These are phyloP conservation scores for Rhodophaea formosa DNA, from an alignment of 2,888 invertebrate species.

Conservation along the genomic window DNA sequence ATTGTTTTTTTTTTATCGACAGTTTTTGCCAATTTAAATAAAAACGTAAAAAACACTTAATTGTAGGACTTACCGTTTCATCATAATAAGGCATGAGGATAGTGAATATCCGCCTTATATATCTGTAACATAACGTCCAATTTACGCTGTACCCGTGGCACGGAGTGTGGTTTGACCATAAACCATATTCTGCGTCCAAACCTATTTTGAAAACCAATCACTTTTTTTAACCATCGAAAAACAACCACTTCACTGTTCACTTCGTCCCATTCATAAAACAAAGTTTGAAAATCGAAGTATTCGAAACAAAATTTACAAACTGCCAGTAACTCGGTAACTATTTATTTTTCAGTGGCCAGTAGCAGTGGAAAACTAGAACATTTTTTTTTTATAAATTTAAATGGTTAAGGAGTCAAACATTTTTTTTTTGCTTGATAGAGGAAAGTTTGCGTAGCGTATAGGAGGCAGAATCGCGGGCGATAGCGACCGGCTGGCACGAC, in stretches of 20 bases:
- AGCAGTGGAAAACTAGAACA: neutral
- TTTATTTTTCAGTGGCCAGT: constrained; percentile 1
- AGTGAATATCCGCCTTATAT: constrained; percentile 57
- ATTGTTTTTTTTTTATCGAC: too few relatives aligned
- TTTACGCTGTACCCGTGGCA: constrained; percentile 60
- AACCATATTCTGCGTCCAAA: constrained; percentile 42
- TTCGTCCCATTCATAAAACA: constrained; percentile 15
- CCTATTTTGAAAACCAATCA: constrained; percentile 60
- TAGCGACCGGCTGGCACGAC: constrained; percentile 28
- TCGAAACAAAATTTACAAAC: neutral
- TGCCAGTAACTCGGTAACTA: neutral
- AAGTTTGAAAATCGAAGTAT: constrained; percentile 2
- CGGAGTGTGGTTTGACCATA: constrained; percentile 34
- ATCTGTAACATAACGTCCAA: constrained; percentile 68
- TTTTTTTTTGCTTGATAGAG: neutral
- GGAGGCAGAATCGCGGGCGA: constrained; percentile 31
- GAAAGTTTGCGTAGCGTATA: constrained; percentile 28
- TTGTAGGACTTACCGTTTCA: constrained; percentile 61
- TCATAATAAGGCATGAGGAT: constrained; percentile 75
- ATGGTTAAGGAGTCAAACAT: neutral
- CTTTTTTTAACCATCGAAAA: constrained; percentile 40
- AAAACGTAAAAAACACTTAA: neutral
- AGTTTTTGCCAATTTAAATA: too few relatives aligned
- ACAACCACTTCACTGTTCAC: constrained; percentile 28
- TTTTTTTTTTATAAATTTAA: neutral